phyloP scores from a whole-genome alignment of 2,113 vertebrate genomes.

The Epinephelus moara region DNA sequence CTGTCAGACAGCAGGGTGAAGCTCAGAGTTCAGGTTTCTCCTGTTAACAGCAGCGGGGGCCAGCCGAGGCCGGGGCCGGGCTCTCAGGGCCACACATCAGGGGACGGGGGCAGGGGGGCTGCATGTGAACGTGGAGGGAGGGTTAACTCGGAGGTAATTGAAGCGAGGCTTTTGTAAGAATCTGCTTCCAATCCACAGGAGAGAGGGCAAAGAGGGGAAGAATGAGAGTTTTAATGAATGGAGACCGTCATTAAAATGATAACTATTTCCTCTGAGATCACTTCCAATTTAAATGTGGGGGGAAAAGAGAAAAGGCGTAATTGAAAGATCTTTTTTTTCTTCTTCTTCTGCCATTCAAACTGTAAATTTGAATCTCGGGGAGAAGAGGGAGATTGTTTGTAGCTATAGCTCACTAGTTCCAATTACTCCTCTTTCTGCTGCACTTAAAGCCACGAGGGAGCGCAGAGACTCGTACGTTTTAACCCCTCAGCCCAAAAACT shows the following conservation, averaged over 20 bases:
- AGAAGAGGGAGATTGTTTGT: slow-evolving; percentile 64
- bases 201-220: slow-evolving; percentile 64
- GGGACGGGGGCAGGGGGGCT: slow-evolving; percentile 15
- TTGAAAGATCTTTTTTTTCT: slow-evolving; percentile 82
- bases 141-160: slow-evolving; percentile 79
- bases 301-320: slow-evolving; percentile 73
- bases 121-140: slow-evolving; percentile 8
- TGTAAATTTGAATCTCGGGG: slow-evolving; percentile 68
- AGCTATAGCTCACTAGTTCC: slow-evolving; percentile 63
- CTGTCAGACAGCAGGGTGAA: not conserved
- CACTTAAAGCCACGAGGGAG: slow-evolving; percentile 68
- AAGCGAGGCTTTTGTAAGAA: slow-evolving; percentile 74
- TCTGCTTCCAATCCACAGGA: slow-evolving; percentile 73
- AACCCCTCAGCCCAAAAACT: slow-evolving; percentile 30
- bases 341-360: slow-evolving; percentile 82
- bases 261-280: slow-evolving; percentile 86
- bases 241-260: slow-evolving; percentile 85
- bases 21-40: slow-evolving; percentile 28
- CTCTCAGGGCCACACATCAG: slow-evolving; percentile 57
- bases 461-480: slow-evolving; percentile 37
- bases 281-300: slow-evolving; percentile 82
- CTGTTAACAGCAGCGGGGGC: slow-evolving; percentile 36
- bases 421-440: slow-evolving; percentile 72
- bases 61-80: slow-evolving; percentile 21
- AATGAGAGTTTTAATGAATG: slow-evolving; percentile 85